Evolutionary conservation across 2,797 vertebrate species (phyloP), one percentile per base, ranked within the genome.

Genomic region (Crenichthys baileyi): DNA sequence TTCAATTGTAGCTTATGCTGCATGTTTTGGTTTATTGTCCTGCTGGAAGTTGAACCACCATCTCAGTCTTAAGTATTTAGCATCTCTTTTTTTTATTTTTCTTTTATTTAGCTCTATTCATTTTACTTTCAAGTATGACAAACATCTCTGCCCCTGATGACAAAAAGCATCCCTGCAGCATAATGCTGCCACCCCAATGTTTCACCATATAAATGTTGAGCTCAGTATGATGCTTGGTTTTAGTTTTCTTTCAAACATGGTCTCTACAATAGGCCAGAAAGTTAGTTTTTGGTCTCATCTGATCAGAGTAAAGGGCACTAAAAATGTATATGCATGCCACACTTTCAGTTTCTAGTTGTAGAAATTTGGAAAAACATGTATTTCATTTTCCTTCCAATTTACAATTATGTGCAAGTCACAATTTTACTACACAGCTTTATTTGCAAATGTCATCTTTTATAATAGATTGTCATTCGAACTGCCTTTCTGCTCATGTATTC

Each of bases 401-500:
- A 67, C 39, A 67, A 16, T 24, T 24, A 41, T 41, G 4, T 41
- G 20, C 36, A 46, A 70, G 41, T 41, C 63, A 16, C 24, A 58
- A 41, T 71, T 79, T 75, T n/a, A 61, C 55, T 51, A 68, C 77
- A 36, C 56, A 39, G 39, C 61, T 77, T 77, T 55, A 67, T 81
- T 84, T 77, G 11, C 44, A 65, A 81, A 55, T 39, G 65, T 55
- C 8, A 6, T 39, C 7, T 75, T 75, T 46, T 12, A 7, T 61
- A 76, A 81, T 24, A 70, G 8, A 15, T 29, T 68, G 58, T 80
- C 76, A 68, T 53, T 73, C 70, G 83, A 72, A 83, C 71, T 20
- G 20, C 58, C 41, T 82, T 80, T 53, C 70, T 7, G 29, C 82
- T 56, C 55, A 44, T 75, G 84, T 65, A 83, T 85, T 90, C 50